Conservation (phyloP, 2,113 vertebrate species). For the Phalacrocorax brasilianus region DNA sequence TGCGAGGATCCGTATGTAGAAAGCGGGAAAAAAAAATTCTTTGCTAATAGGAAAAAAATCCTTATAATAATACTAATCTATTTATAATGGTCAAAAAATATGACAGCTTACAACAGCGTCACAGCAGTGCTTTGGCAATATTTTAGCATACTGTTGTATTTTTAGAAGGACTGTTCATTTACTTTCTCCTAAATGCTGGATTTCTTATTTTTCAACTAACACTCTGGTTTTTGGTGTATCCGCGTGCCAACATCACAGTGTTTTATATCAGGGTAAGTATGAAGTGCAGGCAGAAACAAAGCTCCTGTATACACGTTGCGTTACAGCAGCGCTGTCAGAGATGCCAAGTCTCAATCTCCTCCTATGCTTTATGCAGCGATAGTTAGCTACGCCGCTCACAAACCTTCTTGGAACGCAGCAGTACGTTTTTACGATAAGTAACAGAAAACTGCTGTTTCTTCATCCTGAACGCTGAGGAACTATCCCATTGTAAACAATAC, state of each 20-base stretch:
- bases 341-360: constrained; percentile 24
- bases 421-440: neutral
- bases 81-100: constrained; percentile 60
- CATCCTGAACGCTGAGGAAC: neutral
- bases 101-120: constrained; percentile 38
- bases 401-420: neutral
- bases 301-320: neutral
- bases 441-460: constrained; percentile 23
- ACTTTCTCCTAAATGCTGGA: constrained; percentile 39
- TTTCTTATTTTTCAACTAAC: constrained; percentile 48
- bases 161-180: constrained; percentile 63
- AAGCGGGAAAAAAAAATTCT: neutral
- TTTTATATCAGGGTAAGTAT: neutral
- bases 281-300: constrained; percentile 24
- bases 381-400: neutral
- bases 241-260: constrained; percentile 30
- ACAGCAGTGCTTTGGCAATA: constrained; percentile 54
- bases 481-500: neutral
- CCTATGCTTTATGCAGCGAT: neutral
- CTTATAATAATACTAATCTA: constrained; percentile 49
- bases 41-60: constrained; percentile 37
- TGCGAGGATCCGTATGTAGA: neutral
- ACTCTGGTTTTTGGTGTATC: neutral
- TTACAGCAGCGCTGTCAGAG: neutral
- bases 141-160: constrained; percentile 55